Evolutionary conservation across 64 coral and sea anemone species (phyloP).

Genomic region (Montipora foliosa): DNA sequence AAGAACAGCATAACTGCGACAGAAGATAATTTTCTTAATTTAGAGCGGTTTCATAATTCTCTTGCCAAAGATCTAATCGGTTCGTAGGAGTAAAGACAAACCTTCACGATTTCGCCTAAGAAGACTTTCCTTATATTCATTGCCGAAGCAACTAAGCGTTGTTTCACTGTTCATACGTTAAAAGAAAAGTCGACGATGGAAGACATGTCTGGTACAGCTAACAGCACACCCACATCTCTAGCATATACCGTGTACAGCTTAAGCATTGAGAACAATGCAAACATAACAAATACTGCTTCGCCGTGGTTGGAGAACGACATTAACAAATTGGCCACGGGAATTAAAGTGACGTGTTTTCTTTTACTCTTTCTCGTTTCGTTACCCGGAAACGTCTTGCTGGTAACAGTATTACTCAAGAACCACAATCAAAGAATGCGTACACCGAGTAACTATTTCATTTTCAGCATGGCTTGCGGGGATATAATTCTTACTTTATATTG

Average conservation of each 20-base stretch:
- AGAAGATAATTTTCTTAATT: background rate
- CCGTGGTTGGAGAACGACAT: background rate
- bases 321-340: background rate
- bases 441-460: too few species aligned
- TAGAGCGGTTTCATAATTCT: background rate
- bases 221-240: background rate
- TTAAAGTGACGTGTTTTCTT: background rate
- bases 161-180: too few species aligned
- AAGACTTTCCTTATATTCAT: too few species aligned
- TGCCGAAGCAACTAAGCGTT: too few species aligned
- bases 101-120: background rate
- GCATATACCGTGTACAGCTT: background rate
- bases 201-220: background rate
- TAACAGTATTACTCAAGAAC: slow-evolving; percentile 60
- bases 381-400: slow-evolving; percentile 16
- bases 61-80: too few species aligned
- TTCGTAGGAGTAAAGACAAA: background rate
- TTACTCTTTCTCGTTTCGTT: background rate
- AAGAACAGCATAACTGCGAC: background rate
- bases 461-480: too few species aligned
- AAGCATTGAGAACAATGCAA: background rate
- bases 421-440: background rate
- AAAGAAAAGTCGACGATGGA: too few species aligned
- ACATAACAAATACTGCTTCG: too few species aligned
- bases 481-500: too few species aligned